phyloP scores from a whole-genome alignment of 2,113 vertebrate genomes.

The Zingel zingel region DNA sequence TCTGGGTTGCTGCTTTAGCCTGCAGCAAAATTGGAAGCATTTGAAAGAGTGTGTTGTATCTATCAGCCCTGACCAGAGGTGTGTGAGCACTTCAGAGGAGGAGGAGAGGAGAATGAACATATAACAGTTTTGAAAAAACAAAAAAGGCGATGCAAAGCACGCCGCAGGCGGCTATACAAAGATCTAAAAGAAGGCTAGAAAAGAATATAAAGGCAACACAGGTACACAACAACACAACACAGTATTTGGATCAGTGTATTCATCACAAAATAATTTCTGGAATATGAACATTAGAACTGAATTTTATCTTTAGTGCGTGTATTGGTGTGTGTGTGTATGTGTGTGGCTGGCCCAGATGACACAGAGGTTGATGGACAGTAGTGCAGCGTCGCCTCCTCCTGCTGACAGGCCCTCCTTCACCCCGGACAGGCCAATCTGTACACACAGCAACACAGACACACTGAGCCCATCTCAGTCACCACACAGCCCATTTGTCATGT shows the following conservation, averaged over 20 bases:
- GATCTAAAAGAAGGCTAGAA: conserved; percentile 17
- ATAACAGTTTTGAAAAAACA: conserved; percentile 25
- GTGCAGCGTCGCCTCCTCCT: conserved; percentile 56
- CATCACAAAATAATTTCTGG: conserved; percentile 36
- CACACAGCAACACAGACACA: conserved; percentile 71
- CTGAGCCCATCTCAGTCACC: conserved; percentile 65
- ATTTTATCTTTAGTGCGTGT: background rate
- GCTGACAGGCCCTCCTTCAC: conserved; percentile 76
- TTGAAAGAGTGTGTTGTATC: conserved; percentile 70
- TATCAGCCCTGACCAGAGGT: conserved; percentile 71
- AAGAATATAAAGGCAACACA: conserved; percentile 20
- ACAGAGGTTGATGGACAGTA: conserved; percentile 65
- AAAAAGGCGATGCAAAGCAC: conserved; percentile 23
- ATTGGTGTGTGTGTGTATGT: conserved; percentile 12
- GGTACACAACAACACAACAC: conserved; percentile 20
- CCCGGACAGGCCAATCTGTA: conserved; percentile 78
- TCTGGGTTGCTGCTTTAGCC: conserved; percentile 60
- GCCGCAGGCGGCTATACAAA: background rate
- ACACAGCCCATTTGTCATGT: conserved; percentile 73
- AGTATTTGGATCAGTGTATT: conserved; percentile 20
- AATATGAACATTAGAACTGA: conserved; percentile 2
- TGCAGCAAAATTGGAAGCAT: conserved; percentile 69
- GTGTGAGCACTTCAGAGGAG: conserved; percentile 43
- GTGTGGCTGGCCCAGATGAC: conserved; percentile 45
- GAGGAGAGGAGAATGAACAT: conserved; percentile 51